phyloP scores from a whole-genome alignment of 2,113 vertebrate species.

The Sprattus sprattus region DNA sequence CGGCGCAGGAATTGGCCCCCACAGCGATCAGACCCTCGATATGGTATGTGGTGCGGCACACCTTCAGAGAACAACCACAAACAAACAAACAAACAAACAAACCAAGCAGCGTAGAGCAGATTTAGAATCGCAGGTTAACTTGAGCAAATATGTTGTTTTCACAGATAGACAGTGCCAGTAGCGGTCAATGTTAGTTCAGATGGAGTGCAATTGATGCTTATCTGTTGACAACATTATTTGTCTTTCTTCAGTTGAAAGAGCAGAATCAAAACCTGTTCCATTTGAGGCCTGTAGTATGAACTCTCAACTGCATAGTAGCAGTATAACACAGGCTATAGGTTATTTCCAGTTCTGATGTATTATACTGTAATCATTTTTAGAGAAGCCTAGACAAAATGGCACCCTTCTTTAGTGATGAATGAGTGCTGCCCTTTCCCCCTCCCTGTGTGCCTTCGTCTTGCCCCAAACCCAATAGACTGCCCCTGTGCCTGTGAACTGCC shows the following conservation, averaged over 20 bases:
- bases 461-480: conserved; percentile 59
- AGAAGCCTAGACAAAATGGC: background rate
- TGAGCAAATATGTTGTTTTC: background rate
- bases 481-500: conserved; percentile 53
- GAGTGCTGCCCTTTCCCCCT: conserved; percentile 14
- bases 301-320: background rate
- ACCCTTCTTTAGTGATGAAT: background rate
- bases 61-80: conserved; percentile 56
- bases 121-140: background rate
- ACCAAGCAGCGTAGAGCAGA: conserved; percentile 31
- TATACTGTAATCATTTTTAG: background rate
- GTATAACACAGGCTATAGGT: background rate
- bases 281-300: background rate
- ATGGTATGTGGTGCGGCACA: conserved; percentile 78
- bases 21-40: conserved; percentile 80
- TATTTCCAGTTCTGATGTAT: background rate
- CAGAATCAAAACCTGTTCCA: background rate
- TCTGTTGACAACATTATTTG: background rate
- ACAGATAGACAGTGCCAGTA: background rate
- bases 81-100: conserved; percentile 51
- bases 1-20: conserved; percentile 79
- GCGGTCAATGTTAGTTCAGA: background rate
- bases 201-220: background rate
- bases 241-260: background rate
- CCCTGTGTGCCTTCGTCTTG: conserved; percentile 28